Evolutionary conservation across 92 coral and sea anemone genomes (phyloP), one percentile per base, ranked within the genome.

Genomic region (Meandrina meandrites): DNA sequence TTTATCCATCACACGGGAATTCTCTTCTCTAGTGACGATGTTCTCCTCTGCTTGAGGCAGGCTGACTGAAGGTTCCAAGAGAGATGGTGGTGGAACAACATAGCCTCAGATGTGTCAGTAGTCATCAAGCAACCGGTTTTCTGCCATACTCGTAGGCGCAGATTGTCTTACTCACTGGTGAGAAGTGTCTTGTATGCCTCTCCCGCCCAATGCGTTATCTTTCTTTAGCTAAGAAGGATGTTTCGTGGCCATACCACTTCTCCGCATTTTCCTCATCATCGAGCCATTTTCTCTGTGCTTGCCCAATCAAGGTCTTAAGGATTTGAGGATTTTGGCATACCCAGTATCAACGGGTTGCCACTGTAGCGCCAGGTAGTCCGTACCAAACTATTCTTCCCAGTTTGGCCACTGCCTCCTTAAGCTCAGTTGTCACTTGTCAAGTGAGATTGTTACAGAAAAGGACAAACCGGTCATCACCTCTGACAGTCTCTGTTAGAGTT

Each of bases 241-340:
- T 7, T 19, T 37, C 56, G 57, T 40, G 64, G 58, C 86, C 67
- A 27, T 80, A 81, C 90, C 90, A 87, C 67, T 71, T 70, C 62
- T 48, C 76, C 22, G 86, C 84, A 56, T 79, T 87, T 28, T 79
- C 90, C 53, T 79, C 86, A 35, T 68, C 72, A 73, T 87, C 85
- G 34, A 87, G 80, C 90, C 86, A 87, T 34, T 56, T 22, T 6
- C 45, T 58, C 15, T 80, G 90, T 32, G 79, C 86, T 87, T 79
- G 90, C 14, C 72, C 90, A 73, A 50, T 56, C 79, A 87, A 76
- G 47, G 53, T 15, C 86, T 87, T 87, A 28, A 87, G 72, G 31
- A 87, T 50, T n/a, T n/a, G n/a, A n/a, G n/a, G n/a, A n/a, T n/a
- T n/a, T n/a, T n/a, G n/a, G n/a, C n/a, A n/a, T n/a, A n/a, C n/a